Evolutionary conservation across 2,113 vertebrate genomes (phyloP), one percentile per base, ranked within the genome.

Genomic region (Ceyx cyanopectus): DNA sequence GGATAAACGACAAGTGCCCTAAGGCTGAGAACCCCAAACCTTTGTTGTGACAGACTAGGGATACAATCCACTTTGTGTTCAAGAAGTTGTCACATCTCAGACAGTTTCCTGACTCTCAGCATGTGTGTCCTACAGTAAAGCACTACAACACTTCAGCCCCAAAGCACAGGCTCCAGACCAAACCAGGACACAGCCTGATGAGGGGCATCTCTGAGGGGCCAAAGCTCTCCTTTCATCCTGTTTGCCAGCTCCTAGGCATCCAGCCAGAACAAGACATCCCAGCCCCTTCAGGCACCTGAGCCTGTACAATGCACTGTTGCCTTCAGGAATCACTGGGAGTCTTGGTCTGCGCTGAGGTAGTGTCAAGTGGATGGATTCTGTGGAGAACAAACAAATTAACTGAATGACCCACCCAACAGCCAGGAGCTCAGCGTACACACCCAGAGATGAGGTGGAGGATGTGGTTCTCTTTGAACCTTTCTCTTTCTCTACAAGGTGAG

Each of bases 341-440:
- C 48, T n/a, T 40, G 46, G 46, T 29, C 48, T 34, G n/a, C 15
- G 29, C 51, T 41, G 14, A 46, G 48, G 29, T 45, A 46, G 50
- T 12, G 12, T 27, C 27, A 40, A 17, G 34, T 4, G 32, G 21
- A 27, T 23, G 10, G 16, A 22, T 29, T 12, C 43, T 29, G 17
- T 7, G 56, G 30, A 73, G 41, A 61, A 23, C 27, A 23, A 83
- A 14, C 41, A 10, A 54, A 15, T 43, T 11, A 9, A 22, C 57
- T 63, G 63, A 67, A 27, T 26, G 46, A 27, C 9, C 58, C 41
- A n/a, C n/a, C 27, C 46, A 21, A 37, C 0, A 65, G 60, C 16
- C 54, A 51, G 84, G 40, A 82, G 50, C 50, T 83, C 50, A 77
- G 41, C 1, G 0, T 32, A 50, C 0, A 0, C 32, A 65, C 12